Conservation (phyloP, 2,888 invertebrate species). For the Xylota sylvarum region DNA sequence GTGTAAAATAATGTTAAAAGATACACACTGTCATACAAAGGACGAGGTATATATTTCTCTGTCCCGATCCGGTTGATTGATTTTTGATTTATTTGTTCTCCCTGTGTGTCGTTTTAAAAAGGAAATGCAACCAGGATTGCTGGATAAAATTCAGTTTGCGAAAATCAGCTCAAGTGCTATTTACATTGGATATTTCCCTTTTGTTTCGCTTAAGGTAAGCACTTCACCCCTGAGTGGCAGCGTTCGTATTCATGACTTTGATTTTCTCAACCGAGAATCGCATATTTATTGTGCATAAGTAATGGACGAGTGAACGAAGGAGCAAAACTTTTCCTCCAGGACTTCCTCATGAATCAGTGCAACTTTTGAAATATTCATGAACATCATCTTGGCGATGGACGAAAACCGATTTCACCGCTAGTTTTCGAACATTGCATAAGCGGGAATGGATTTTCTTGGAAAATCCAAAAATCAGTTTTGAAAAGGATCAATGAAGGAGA, state of each 20-base stretch:
- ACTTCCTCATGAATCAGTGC: slow-evolving; percentile 57
- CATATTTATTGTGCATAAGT: slow-evolving; percentile 70
- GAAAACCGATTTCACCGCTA: slow-evolving; percentile 38
- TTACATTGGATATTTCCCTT: slow-evolving; percentile 41
- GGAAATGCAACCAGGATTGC: background rate
- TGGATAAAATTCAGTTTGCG: slow-evolving; percentile 27
- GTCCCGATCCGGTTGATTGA: slow-evolving; percentile 24
- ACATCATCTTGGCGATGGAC: slow-evolving; percentile 58
- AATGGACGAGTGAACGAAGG: slow-evolving; percentile 37
- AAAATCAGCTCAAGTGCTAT: slow-evolving; percentile 34
- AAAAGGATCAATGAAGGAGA: background rate
- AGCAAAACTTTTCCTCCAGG: background rate
- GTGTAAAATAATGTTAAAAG: slow-evolving; percentile 20
- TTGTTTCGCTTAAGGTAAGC: slow-evolving; percentile 47
- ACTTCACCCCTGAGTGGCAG: slow-evolving; percentile 10
- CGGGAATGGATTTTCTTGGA: slow-evolving; percentile 17
- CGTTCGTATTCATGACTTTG: slow-evolving; percentile 58
- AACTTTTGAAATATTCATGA: slow-evolving; percentile 70
- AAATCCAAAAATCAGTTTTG: slow-evolving; percentile 1
- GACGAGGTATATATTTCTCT: background rate
- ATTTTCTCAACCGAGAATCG: slow-evolving; percentile 67
- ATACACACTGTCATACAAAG: slow-evolving; percentile 7
- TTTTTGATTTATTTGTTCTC: slow-evolving; percentile 46
- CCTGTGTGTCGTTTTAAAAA: background rate
- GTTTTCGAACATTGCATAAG: slow-evolving; percentile 30